Percentiles rank a stretch among this genome's conserved stretches.
These are phyloP conservation scores for Bubo scandiacus DNA, from an alignment of 2,113 vertebrate genomes.

Conservation along the genomic window DNA sequence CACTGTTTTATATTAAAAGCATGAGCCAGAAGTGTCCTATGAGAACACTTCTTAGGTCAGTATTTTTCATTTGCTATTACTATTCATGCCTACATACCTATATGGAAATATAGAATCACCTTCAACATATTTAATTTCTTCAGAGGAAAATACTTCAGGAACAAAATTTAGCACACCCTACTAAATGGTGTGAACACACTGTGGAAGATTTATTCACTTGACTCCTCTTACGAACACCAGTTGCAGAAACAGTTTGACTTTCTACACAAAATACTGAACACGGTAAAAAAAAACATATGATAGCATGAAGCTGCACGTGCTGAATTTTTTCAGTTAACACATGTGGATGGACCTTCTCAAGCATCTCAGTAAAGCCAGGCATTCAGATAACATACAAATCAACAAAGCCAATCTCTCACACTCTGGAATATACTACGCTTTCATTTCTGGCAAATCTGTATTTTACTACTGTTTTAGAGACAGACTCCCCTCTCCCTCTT, in stretches of 20 bases:
- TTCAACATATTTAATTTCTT: background rate
- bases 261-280: background rate
- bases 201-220: background rate
- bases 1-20: conserved; percentile 50
- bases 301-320: background rate
- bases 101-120: conserved; percentile 11
- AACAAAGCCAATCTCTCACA: background rate
- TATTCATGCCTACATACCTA: background rate
- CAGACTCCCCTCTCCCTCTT: background rate
- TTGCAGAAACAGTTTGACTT: background rate
- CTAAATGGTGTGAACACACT: background rate
- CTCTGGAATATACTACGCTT: background rate
- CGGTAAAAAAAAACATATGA: background rate
- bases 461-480: background rate
- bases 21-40: conserved; percentile 44
- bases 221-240: background rate
- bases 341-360: background rate
- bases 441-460: background rate
- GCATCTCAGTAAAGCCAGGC: background rate
- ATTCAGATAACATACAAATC: background rate
- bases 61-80: conserved; percentile 22
- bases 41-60: conserved; percentile 54
- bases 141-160: background rate
- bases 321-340: background rate
- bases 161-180: conserved; percentile 8